Conservation (phyloP, 1,140 invertebrate genomes). For the Agrilus planipennis region DNA sequence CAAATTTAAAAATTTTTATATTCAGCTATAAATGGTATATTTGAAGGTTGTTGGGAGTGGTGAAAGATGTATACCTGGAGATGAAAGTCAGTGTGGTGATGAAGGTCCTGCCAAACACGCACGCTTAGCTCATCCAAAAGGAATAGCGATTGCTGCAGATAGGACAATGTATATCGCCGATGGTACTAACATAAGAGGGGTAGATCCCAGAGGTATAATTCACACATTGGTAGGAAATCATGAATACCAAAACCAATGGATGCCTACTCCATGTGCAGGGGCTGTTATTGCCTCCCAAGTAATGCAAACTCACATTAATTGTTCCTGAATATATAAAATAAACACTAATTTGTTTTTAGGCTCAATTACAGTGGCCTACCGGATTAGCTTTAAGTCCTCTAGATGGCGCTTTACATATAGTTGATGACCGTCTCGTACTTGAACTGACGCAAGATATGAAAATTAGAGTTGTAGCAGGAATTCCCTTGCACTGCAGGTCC, state of each 20-base stretch:
- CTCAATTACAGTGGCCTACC: constrained; percentile 91
- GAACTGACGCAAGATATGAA: constrained; percentile 86
- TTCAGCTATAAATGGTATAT: not conserved
- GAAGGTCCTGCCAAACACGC: constrained; percentile 80
- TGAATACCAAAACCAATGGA: constrained; percentile 83
- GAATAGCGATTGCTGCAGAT: constrained; percentile 81
- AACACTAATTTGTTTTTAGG: constrained; percentile 37
- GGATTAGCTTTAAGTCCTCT: constrained; percentile 84
- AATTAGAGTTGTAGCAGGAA: constrained; percentile 80
- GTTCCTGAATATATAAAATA: not conserved
- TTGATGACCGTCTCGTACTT: constrained; percentile 85
- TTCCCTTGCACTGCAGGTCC: constrained; percentile 70
- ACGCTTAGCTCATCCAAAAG: constrained; percentile 92
- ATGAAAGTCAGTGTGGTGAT: constrained; percentile 82
- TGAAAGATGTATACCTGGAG: constrained; percentile 90
- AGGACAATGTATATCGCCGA: constrained; percentile 91
- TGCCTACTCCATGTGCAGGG: constrained; percentile 72
- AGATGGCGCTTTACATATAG: constrained; percentile 87
- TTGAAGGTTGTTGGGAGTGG: constrained; percentile 77
- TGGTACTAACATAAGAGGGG: constrained; percentile 83
- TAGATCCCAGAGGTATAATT: constrained; percentile 85
- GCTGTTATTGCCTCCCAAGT: constrained; percentile 60
- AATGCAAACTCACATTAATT: constrained; percentile 9
- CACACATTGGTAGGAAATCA: constrained; percentile 88
- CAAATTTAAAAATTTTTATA: constrained; percentile 6